Evolutionary conservation across 2,888 invertebrate genomes (phyloP), one percentile per base, ranked within the genome.

Genomic region (Philereme transversata): DNA sequence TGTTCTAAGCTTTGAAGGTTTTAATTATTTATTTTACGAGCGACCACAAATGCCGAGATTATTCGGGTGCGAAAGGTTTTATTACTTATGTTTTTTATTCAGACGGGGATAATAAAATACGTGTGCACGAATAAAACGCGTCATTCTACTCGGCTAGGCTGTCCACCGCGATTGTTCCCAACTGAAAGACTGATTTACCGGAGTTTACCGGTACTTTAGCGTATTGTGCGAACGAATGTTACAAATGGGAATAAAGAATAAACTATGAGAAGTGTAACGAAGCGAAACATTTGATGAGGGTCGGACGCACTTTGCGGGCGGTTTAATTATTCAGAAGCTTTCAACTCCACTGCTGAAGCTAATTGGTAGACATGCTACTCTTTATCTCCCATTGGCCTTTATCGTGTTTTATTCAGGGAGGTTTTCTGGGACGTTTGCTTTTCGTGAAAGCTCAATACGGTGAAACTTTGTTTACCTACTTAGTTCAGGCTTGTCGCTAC

Each of bases 281-380:
- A 77, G 76, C 74, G 78, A 74, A 81, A 77, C 81, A 78, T 82
- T 77, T 73, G 77, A 78, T 82, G 79, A 86, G 84, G 88, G 87
- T 86, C 74, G 72, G 62, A 59, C 72, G 68, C 60, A 60, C 70
- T 67, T 69, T 68, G 70, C 68, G 68, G 72, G 67, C 66, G 67
- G 67, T 75, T 86, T 84, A 87, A 89, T 90, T 89, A 90, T 89
- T 89, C 84, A 89, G 74, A 67, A 67, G 82, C 82, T 88, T 81
- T 84, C 82, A 82, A 78, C 84, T 83, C 79, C 58, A 69, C 77
- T 72, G 67, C 75, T 78, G 72, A 77, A 82, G 80, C 84, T 87
- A 87, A 87, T 87, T 87, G 83, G 77, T 76, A 80, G 74, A 77
- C 81, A 72, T 74, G 77, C 72, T 69, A 70, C 76, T 72, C 73